phyloP scores from a whole-genome alignment of 37 sponge, comb jelly and placozoan species.

The Chondrilla cf. caribensis region DNA sequence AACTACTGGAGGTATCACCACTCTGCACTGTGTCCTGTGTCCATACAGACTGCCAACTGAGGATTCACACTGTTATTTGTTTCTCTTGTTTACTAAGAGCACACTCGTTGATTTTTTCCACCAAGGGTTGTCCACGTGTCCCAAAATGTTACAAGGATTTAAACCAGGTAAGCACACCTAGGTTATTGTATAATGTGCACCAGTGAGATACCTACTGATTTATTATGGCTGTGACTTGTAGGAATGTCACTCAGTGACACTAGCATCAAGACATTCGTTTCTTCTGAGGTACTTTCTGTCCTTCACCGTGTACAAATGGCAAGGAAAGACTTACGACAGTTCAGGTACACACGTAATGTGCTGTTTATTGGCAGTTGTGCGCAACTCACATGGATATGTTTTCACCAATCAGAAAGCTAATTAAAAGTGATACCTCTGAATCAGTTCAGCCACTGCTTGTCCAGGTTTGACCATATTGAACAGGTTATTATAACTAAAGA shows the following conservation, averaged over 20 bases:
- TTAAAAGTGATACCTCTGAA: not conserved
- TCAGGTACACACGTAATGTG: slow-evolving; percentile 43
- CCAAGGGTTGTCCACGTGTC: too few species aligned
- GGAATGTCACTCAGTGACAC: not conserved
- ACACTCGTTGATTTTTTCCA: not conserved
- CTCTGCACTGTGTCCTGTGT: too few species aligned
- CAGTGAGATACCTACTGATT: too few species aligned
- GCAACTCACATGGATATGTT: too few species aligned
- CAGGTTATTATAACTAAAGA: too few species aligned
- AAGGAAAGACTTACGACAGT: slow-evolving; percentile 33
- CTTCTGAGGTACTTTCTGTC: not conserved
- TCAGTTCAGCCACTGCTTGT: slow-evolving; percentile 2
- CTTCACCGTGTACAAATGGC: slow-evolving; percentile 25
- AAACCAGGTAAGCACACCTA: too few species aligned
- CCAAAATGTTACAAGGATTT: too few species aligned
- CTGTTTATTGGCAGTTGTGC: too few species aligned
- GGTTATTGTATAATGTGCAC: too few species aligned
- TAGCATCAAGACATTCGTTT: not conserved
- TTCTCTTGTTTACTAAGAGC: slow-evolving; percentile 10
- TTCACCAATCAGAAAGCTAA: not conserved
- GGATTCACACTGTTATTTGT: too few species aligned
- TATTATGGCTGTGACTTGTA: not conserved
- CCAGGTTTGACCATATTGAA: not conserved
- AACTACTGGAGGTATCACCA: not conserved
- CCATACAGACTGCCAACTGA: too few species aligned